phyloP scores from a whole-genome alignment of 37 sponge, comb jelly and placozoan species.

The Cladorhizidae sp. region DNA sequence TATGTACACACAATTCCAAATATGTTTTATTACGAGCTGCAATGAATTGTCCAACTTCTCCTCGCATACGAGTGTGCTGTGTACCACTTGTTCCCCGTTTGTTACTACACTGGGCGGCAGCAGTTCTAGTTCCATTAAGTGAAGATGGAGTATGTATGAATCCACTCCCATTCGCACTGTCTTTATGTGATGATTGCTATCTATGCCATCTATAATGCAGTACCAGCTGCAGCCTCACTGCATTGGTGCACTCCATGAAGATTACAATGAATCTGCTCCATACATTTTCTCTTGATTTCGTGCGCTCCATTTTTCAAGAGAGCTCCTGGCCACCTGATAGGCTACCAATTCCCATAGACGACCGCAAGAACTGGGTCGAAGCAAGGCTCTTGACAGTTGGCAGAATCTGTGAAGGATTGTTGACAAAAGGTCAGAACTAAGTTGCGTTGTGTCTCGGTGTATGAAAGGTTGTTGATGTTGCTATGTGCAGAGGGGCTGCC shows the following conservation, averaged over 20 bases:
- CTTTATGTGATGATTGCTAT: no score
- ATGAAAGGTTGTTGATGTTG: background rate
- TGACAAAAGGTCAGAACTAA: background rate
- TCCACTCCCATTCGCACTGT: no score
- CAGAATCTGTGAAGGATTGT: background rate
- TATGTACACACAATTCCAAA: no score
- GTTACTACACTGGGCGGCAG: no score
- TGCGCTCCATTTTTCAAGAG: background rate
- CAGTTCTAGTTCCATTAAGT: no score
- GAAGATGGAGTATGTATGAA: no score
- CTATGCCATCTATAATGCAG: no score
- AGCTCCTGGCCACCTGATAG: background rate
- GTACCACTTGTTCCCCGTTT: no score
- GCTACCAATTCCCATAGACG: background rate
- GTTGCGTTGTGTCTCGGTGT: background rate
- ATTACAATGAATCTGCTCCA: slow-evolving; percentile 22
- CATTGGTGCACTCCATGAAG: slow-evolving; percentile 12
- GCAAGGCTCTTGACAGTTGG: background rate
- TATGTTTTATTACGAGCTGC: no score
- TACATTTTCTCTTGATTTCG: background rate
- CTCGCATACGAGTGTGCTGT: no score
- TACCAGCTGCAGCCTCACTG: background rate
- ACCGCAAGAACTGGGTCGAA: background rate
- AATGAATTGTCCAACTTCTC: no score
- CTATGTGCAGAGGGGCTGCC: slow-evolving; percentile 9